Evolutionary conservation across 2,888 invertebrate genomes (phyloP), one percentile per base, ranked within the genome.

Genomic region (Clunio marinus): DNA sequence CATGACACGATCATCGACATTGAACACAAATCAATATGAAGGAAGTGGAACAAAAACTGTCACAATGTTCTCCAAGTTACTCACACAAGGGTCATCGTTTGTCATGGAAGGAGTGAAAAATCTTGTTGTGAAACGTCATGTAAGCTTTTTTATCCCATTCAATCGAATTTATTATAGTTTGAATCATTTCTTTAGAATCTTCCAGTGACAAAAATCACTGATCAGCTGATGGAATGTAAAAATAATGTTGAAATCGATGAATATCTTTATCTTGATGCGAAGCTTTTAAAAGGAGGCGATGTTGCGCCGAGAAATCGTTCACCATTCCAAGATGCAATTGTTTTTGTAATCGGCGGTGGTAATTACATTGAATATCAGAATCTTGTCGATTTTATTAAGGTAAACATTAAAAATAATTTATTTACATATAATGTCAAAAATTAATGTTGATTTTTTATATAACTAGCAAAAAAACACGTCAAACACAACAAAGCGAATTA

Each of bases 51-150:
- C 96, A 0, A 96, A 94, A 80, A 97, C 97, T 0, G 93, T 96
- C 1, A 93, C 91, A 70, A 98, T 99, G 98, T 97, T 99, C 80
- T 95, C 96, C 7, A 99, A 98, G 79, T 83, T 99, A 68, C 92
- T 99, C 74, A 92, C 92, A 7, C 96, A 97, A 76, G 96, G 97
- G 22, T 98, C 97, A 0, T 93, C 94, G 35, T 97, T 99, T 78
- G 96, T 99, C 0, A 99, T 99, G 97, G 99, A 99, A 80, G 99
- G 97, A 37, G 97, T 98, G 0, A 96, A 97, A 80, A 99, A 99
- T 83, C 85, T 99, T 74, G 98, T 98, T 17, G 93, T 99, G 7
- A 99, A 99, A 80, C 89, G 93, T 81, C 97, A 99, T 81, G 93
- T 93, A 78, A 85, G 88, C 84, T 58, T n/a, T n/a, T n/a, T n/a